These are phyloP conservation scores for Chydorus sphaericus DNA, from an alignment of 2,888 invertebrate species.

Conservation along the genomic window DNA sequence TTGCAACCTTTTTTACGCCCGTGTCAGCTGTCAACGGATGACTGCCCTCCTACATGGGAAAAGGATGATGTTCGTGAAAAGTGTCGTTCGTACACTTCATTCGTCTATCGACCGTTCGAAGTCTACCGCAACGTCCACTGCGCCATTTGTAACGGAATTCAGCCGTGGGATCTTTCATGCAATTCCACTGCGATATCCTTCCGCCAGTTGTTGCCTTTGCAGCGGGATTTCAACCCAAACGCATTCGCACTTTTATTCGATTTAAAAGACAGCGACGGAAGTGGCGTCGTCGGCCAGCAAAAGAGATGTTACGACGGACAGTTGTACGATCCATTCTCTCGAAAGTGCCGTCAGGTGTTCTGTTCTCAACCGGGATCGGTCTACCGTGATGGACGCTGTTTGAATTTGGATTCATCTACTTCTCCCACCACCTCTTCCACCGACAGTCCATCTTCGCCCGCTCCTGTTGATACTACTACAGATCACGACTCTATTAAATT, in stretches of 20 bases:
- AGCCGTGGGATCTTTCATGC: conserved; percentile 26
- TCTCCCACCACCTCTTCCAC: conserved; percentile 10
- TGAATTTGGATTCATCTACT: conserved; percentile 17
- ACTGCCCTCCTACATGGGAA: conserved; percentile 29
- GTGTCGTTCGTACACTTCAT: conserved; percentile 32
- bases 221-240: conserved; percentile 27
- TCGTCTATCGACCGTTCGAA: conserved; percentile 27
- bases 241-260: conserved; percentile 33
- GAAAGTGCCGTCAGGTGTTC: conserved; percentile 29
- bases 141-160: conserved; percentile 32
- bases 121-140: conserved; percentile 34
- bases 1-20: conserved; percentile 27
- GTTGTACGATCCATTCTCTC: conserved; percentile 34
- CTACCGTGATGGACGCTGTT: conserved; percentile 24
- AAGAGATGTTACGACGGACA: conserved; percentile 21
- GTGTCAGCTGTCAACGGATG: conserved; percentile 27
- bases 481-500: neutral
- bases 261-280: conserved; percentile 23
- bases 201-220: conserved; percentile 19
- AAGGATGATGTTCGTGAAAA: conserved; percentile 25
- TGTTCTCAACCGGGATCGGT: conserved; percentile 25
- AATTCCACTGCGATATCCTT: conserved; percentile 20
- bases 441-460: neutral
- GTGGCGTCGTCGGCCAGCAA: conserved; percentile 23
- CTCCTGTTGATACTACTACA: neutral